A percentile compares a stretch with the other conserved stretches of the same genome.
Conservation (phyloP, 1,140 invertebrate genomes). For the Hydropsyche tenuis region DNA sequence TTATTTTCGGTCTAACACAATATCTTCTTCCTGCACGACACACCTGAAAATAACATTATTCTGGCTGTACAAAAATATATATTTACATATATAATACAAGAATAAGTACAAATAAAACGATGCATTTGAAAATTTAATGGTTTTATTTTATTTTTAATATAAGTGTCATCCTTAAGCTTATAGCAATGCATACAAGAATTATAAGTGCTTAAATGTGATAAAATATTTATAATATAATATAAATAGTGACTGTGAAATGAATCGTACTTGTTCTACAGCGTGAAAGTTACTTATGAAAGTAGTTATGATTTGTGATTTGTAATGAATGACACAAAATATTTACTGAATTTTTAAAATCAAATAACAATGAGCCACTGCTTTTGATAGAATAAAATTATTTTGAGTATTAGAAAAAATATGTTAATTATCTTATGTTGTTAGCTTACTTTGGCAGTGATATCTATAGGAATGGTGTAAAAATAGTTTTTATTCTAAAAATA, state of each 20-base stretch:
- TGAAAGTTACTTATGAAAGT: background rate
- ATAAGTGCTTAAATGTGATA: background rate
- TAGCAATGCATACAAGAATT: background rate
- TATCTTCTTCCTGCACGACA: conserved; percentile 10
- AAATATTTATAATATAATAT: background rate
- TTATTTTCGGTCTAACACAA: background rate
- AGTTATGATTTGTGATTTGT: too few relatives aligned
- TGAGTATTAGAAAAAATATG: too few relatives aligned
- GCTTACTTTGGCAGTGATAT: background rate
- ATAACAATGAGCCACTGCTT: background rate
- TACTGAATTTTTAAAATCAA: background rate
- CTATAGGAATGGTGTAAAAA: background rate
- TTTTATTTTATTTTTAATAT: conserved; percentile 5
- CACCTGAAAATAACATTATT: conserved; percentile 1
- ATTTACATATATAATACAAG: background rate
- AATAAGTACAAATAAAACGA: conserved; percentile 8
- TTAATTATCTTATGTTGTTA: too few relatives aligned
- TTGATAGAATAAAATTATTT: too few relatives aligned
- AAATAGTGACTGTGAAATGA: background rate
- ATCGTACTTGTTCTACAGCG: background rate
- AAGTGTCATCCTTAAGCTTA: background rate
- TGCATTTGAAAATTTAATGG: background rate
- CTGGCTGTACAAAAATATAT: background rate
- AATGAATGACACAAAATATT: too few relatives aligned
- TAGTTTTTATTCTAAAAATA: background rate